Evolutionary conservation across 2,797 vertebrate genomes (phyloP), one percentile per base, ranked within the genome.

Genomic region (Typhlichthys eigenmanni): DNA sequence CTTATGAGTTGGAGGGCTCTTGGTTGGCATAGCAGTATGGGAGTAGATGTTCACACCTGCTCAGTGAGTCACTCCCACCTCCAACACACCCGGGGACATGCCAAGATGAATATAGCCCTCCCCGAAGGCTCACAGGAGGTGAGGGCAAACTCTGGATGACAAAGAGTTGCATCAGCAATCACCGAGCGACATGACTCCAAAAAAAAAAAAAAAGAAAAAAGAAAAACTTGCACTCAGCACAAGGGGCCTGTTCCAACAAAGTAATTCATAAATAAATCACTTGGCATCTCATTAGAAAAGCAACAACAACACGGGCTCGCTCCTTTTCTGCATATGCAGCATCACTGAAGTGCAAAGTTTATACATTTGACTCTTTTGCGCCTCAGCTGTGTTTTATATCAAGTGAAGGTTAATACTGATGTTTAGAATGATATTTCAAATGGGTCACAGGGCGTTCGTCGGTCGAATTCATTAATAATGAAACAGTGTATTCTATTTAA

Each of bases 131-230:
- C 87, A 84, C 87, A 90, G 89, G 82, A 91, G 90, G 87, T 82
- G 87, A 92, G 81, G 86, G 87, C 88, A 90, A 92, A 91, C 90
- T 89, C 89, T 91, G 88, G 90, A 92, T 93, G 91, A 91, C 90
- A 92, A 91, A 91, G 88, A 92, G 81, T 93, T 94, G 92, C 92
- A 93, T 92, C 92, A 94, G 93, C 90, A 92, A 90, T 88, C 87
- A 88, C 88, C 88, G 90, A 92, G 90, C 88, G 87, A 89, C 88
- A 87, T 91, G 91, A 91, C 88, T 90, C 89, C 88, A 84, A 90
- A 83, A 24, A 24, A 24, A 24, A 24, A 24, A 24, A 87, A 87
- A 83, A 69, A 86, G 76, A 67, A 54, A 60, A 66, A 67, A 72
- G 80, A 86, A 85, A 75, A 49, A 56, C 71, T 59, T 80, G 85